A percentile compares a stretch with the other conserved stretches of the same genome.
Conservation (phyloP, 2,888 invertebrate genomes). For the Arctia plantaginis region DNA sequence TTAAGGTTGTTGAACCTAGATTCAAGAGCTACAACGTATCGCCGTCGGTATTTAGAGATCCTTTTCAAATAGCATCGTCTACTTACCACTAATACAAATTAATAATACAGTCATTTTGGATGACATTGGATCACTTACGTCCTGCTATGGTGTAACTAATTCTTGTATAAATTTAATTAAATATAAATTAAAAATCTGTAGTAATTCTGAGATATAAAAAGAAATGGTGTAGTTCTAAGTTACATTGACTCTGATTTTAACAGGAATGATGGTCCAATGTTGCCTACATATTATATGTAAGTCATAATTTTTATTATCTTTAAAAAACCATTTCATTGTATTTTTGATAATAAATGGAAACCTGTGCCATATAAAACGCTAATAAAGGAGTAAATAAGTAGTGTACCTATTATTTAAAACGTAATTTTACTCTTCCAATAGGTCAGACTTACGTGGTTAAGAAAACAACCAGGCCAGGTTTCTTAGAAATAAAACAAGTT, state of each 20-base stretch:
- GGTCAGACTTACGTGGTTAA: neutral
- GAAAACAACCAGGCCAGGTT: neutral
- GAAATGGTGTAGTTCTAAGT: too few relatives aligned
- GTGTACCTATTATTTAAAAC: neutral
- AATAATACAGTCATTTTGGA: conserved; percentile 6
- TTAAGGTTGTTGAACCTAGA: neutral
- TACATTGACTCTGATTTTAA: too few relatives aligned
- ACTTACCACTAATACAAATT: conserved; percentile 15
- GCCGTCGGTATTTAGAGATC: conserved; percentile 6
- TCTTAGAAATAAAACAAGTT: neutral
- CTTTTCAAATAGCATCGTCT: conserved; percentile 11
- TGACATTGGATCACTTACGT: neutral
- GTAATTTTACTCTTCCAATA: neutral
- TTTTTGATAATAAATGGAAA: neutral
- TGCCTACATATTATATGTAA: too few relatives aligned
- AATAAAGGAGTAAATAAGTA: neutral
- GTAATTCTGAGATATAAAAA: too few relatives aligned
- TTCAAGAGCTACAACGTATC: neutral
- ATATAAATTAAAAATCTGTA: too few relatives aligned
- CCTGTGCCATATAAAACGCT: neutral
- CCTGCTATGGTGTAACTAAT: too few relatives aligned
- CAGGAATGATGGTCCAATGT: too few relatives aligned
- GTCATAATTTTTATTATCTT: too few relatives aligned
- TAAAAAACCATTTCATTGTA: too few relatives aligned
- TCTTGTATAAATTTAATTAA: too few relatives aligned